These are phyloP conservation scores for Chironomus striatipennis DNA, from an alignment of 1,140 invertebrate genomes.

Conservation along the genomic window DNA sequence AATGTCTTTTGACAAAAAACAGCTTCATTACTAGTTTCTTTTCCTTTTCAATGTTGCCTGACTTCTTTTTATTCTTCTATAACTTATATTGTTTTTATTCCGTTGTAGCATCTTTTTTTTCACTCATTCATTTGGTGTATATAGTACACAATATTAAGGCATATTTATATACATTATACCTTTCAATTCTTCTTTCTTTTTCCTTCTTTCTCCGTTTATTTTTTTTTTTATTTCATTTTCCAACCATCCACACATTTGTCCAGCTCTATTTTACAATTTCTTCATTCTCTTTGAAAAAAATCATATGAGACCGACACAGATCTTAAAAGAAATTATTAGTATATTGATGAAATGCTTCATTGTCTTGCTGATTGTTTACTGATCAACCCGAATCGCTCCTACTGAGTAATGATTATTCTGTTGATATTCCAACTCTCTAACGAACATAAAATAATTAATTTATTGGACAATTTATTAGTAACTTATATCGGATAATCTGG, in stretches of 20 bases:
- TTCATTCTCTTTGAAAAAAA: background rate
- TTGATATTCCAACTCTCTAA: too few species aligned
- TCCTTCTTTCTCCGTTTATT: background rate
- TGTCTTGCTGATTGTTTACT: too few species aligned
- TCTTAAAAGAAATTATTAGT: too few species aligned
- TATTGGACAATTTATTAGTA: too few species aligned
- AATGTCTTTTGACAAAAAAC: too few species aligned
- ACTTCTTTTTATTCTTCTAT: background rate
- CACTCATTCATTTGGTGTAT: background rate
- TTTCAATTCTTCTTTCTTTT: background rate
- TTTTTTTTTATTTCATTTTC: background rate
- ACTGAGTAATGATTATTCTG: too few species aligned
- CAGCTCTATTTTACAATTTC: background rate
- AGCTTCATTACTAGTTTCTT: background rate
- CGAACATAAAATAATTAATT: too few species aligned
- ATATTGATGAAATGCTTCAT: too few species aligned
- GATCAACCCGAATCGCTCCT: too few species aligned
- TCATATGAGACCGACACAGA: too few species aligned
- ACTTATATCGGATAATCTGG: too few species aligned
- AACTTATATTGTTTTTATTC: background rate
- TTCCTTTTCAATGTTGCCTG: background rate
- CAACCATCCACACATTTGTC: background rate
- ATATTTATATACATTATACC: background rate
- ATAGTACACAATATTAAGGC: background rate
- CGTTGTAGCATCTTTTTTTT: background rate